Base-by-base conservation (phyloP, 2,113 vertebrate genomes). In the Blennius ocellaris region DNA sequence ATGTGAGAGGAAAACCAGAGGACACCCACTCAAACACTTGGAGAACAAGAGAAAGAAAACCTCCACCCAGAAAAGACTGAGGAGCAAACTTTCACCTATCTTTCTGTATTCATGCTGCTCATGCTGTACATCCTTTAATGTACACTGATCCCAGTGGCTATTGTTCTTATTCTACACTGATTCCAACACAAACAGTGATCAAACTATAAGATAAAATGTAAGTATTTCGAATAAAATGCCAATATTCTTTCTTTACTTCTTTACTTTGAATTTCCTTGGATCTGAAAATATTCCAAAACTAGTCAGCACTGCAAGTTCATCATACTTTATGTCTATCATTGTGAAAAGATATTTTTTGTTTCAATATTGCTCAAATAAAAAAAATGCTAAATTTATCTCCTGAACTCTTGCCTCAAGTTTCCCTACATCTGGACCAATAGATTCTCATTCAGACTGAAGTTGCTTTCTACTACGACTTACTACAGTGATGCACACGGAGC, bases 1-100 rank as follows among this genome's bases (percentile, higher is more conserved):
- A 85, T 86, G 79, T 79, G 59, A 78, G 59, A 69, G 59, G 55
- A 30, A 82, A 85, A 75, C 81, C 70, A 69, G 44, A 69, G 21
- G n/a, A 67, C 64, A 76, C 75, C 63, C 55, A 76, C 48, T 14
- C 57, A 82, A 80, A 85, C 73, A 68, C 54, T 21, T 41, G 67
- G 16, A 45, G 52, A 82, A 63, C 51, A 60, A 62, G 60, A n/a
- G 10, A 7, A 53, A 41, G 6, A 53, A 41, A 49, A 59, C 45
- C 44, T 60, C 66, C 76, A 67, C 55, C 76, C 58, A 56, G 63
- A 45, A 69, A 40, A 77, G 36, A 43, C 50, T 0, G 16, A 54
- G 38, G 43, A 61, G 16, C 41, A 70, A 53, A 75, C 16, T 54
- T 63, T 10, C 52, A n/a, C 17, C n/a, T 30, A 15, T 53, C 36